Evolutionary conservation across 2,888 invertebrate species (phyloP), one percentile per base, ranked within the genome.

Genomic region (Melieria crassipennis): DNA sequence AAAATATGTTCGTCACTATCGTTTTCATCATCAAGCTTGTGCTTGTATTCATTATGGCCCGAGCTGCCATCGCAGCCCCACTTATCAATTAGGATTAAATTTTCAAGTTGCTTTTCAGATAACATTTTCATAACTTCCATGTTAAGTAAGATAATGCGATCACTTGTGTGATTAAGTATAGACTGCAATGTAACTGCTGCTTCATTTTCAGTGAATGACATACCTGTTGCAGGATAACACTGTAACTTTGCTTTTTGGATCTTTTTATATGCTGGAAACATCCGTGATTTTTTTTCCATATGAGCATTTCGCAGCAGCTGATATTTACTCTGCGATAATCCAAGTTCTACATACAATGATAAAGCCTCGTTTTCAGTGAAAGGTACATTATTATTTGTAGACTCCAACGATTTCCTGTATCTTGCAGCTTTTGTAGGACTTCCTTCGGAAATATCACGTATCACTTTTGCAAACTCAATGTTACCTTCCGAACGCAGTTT

Each of bases 241-340:
- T 55, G 55, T 55, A 55, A 55, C 11, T 55, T 55, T 30, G 30
- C 30, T 30, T 30, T 30, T 30, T 30, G 30, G 30, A 30, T 30
- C 30, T 30, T 30, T 30, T 30, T 30, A 30, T 30, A 30, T 30
- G 30, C 30, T 30, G 30, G 30, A 30, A 30, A 30, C 30, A 30
- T 55, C 55, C 11, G 7, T 55, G 11, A 55, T 4, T 55, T 55
- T 55, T 55, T 55, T 11, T 55, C 10, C 55, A 55, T 5, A 55
- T 55, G 55, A 7, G 55, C 55, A 55, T 55, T 55, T 10, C 55
- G 7, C 11, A 1, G 30, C 30, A 30, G 55, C 55, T 55, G 55
- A 55, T 55, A 55, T 55, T 55, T 55, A 55, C 55, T 55, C 11
- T 55, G 55, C 1, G 55, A 55, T 55, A 55, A 55, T 55, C 55